Conservation (phyloP, 2,113 vertebrate genomes). For the Asarcornis scutulata region DNA sequence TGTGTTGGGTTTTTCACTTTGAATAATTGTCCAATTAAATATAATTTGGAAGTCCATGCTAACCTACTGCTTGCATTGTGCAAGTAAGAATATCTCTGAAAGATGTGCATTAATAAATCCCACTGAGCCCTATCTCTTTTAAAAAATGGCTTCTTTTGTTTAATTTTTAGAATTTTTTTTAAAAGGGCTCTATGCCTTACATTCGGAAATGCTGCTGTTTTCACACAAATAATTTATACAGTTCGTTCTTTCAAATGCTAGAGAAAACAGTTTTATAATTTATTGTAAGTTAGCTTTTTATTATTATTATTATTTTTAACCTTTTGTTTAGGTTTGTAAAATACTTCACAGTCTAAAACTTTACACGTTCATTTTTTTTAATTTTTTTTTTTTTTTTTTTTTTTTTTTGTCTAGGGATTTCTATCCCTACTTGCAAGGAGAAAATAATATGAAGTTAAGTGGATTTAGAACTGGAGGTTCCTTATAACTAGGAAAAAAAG, state of each 20-base stretch:
- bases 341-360: conserved; percentile 27
- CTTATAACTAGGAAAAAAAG: background rate
- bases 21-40: conserved; percentile 99
- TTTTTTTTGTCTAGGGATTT: background rate
- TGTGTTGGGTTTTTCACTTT: conserved; percentile 96
- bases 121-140: conserved; percentile 91
- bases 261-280: conserved; percentile 53
- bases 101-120: conserved; percentile 99
- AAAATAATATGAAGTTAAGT: conserved; percentile 28
- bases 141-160: conserved; percentile 89
- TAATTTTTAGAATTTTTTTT: conserved; percentile 92
- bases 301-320: background rate
- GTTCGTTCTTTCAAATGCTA: conserved; percentile 66
- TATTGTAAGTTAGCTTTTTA: background rate
- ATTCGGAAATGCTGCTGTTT: conserved; percentile 82
- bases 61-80: conserved; percentile 90
- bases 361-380: background rate
- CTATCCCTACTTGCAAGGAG: background rate
- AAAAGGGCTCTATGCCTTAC: conserved; percentile 82
- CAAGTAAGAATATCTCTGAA: conserved; percentile 87
- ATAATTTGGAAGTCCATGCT: conserved; percentile 97
- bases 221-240: conserved; percentile 87
- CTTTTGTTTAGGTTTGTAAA: conserved; percentile 21
- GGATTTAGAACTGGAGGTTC: background rate
- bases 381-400: background rate